Evolutionary conservation across 2,797 vertebrate species (phyloP).

Genomic region (Pseudochaenichthys georgianus): DNA sequence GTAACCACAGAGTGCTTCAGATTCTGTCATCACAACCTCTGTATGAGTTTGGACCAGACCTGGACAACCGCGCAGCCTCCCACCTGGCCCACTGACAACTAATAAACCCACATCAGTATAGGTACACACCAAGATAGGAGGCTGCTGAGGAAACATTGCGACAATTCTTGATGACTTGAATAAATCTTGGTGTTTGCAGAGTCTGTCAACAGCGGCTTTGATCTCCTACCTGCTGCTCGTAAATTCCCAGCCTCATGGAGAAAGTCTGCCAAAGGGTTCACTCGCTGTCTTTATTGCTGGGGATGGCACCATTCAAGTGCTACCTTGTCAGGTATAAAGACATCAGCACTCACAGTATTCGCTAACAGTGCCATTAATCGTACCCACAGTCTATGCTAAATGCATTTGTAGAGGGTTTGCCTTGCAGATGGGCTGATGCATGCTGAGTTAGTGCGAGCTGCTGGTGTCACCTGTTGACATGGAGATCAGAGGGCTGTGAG

Average conservation of each 20-base stretch:
- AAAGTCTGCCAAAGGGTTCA: conserved; percentile 51
- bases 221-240: conserved; percentile 70
- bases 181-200: conserved; percentile 75
- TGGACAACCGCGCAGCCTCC: conserved; percentile 63
- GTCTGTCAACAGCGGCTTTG: conserved; percentile 73
- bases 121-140: conserved; percentile 64
- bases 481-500: conserved; percentile 79
- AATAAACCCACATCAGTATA: conserved; percentile 71
- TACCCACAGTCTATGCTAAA: conserved; percentile 61
- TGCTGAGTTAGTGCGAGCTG: conserved; percentile 70
- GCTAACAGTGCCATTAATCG: conserved; percentile 69
- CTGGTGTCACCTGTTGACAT: conserved; percentile 75
- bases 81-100: conserved; percentile 68
- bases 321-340: conserved; percentile 70
- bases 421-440: conserved; percentile 72
- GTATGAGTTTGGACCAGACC: conserved; percentile 73
- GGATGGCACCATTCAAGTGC: conserved; percentile 42
- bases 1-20: conserved; percentile 71
- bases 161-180: conserved; percentile 72
- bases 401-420: conserved; percentile 65
- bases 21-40: conserved; percentile 78
- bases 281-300: conserved; percentile 49
- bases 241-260: conserved; percentile 62
- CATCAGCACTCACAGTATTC: conserved; percentile 62
- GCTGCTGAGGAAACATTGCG: conserved; percentile 62